Evolutionary conservation across 2,113 vertebrate species (phyloP).

Genomic region (Tyto alba): DNA sequence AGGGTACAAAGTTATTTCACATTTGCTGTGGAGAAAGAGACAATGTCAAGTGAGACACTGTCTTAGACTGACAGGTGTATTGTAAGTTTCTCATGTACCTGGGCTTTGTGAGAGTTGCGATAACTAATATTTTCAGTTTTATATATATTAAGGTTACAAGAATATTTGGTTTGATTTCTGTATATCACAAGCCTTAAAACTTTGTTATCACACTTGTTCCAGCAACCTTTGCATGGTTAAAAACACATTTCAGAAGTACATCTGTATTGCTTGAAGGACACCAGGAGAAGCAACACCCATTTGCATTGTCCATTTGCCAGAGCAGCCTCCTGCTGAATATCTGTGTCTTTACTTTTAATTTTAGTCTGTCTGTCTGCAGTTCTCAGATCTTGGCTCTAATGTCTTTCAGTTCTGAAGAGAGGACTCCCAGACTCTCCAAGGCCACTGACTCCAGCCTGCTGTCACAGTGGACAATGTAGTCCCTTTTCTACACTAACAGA

Average conservation of each 20-base stretch:
- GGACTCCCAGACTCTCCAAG: neutral
- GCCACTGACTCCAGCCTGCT: neutral
- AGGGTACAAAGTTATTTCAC: neutral
- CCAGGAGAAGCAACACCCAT: accelerated
- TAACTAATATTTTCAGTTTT: neutral
- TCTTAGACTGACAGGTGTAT: neutral
- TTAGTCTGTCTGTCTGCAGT: neutral
- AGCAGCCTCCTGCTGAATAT: neutral
- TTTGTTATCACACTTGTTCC: neutral
- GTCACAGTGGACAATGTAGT: neutral
- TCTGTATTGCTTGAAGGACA: neutral
- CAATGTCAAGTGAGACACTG: neutral
- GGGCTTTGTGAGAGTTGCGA: neutral
- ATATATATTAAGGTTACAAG: neutral
- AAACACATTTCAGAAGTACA: neutral
- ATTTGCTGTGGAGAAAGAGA: neutral
- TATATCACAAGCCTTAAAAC: neutral
- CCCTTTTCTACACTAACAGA: neutral
- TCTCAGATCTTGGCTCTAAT: neutral
- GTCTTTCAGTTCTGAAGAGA: neutral
- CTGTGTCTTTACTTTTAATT: neutral
- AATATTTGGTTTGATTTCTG: neutral
- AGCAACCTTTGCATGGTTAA: neutral
- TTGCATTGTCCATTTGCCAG: neutral
- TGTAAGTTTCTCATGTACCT: neutral